Percentiles rank a stretch among this genome's conserved stretches.
phyloP scores from a whole-genome alignment of 2,113 vertebrate species.

The Callionymus lyra region DNA sequence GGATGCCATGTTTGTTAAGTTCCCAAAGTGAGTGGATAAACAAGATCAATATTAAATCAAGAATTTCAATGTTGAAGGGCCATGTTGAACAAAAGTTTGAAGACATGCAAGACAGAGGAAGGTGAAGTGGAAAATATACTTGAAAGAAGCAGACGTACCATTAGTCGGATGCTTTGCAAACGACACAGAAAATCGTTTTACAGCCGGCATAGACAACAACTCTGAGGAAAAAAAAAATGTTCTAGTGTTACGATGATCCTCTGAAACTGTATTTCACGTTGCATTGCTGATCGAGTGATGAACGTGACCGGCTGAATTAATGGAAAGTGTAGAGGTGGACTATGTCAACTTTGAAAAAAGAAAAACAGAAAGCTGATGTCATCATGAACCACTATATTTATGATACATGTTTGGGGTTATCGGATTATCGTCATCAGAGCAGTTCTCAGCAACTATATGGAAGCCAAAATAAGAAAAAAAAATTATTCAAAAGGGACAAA shows the following conservation, averaged over 20 bases:
- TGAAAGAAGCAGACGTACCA: conserved; percentile 98
- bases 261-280: conserved; percentile 30
- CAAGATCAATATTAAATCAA: conserved; percentile 14
- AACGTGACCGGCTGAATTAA: too few species aligned
- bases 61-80: conserved; percentile 45
- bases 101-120: conserved; percentile 75
- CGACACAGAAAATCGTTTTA: conserved; percentile 99
- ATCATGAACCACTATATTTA: too few species aligned
- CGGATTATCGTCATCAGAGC: too few species aligned
- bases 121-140: conserved; percentile 69
- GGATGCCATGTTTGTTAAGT: conserved; percentile 49
- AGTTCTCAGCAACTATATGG: too few species aligned
- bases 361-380: conserved; percentile 1
- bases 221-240: conserved; percentile 97
- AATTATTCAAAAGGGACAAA: not conserved
- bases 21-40: conserved; percentile 37
- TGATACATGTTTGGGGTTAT: conserved; percentile 16
- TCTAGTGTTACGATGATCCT: conserved; percentile 75
- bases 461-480: not conserved
- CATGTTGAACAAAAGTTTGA: conserved; percentile 53
- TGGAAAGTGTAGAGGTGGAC: too few species aligned
- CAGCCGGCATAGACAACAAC: conserved; percentile 99
- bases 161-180: conserved; percentile 99
- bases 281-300: conserved; percentile 4
- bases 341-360: not conserved